These are phyloP conservation scores for Rhombomys opimus DNA, from an alignment of 2,113 vertebrate species.

Conservation along the genomic window DNA sequence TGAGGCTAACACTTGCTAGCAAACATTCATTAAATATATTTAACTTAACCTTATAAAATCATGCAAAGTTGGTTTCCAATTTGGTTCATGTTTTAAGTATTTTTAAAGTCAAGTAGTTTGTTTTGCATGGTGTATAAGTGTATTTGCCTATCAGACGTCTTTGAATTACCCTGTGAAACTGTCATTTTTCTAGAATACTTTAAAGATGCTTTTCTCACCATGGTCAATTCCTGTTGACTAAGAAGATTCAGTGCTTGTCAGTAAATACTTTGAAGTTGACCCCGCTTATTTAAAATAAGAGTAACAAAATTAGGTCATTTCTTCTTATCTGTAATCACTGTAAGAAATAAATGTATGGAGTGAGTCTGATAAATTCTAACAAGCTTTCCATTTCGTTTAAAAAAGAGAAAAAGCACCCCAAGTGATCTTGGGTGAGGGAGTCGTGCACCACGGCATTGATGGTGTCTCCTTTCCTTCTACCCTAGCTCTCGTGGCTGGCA, in stretches of 20 bases:
- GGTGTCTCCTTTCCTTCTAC: constrained; percentile 58
- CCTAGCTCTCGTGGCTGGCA: constrained; percentile 88
- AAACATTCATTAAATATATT: constrained; percentile 82
- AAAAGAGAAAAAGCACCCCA: constrained; percentile 62
- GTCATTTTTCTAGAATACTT: constrained; percentile 62
- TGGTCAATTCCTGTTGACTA: constrained; percentile 10
- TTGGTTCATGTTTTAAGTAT: constrained; percentile 85
- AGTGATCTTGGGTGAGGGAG: constrained; percentile 38
- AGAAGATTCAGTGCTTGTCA: constrained; percentile 20
- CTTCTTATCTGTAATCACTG: constrained; percentile 11
- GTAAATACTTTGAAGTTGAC: constrained; percentile 38
- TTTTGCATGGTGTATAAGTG: constrained; percentile 73
- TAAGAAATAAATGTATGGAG: not conserved
- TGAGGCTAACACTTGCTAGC: constrained; percentile 81
- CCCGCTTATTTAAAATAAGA: not conserved
- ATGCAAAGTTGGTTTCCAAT: constrained; percentile 76
- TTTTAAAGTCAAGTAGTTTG: constrained; percentile 80
- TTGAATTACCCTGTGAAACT: constrained; percentile 65
- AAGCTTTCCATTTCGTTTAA: constrained; percentile 44
- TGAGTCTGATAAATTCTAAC: constrained; percentile 58
- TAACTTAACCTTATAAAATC: constrained; percentile 81
- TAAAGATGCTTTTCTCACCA: constrained; percentile 40
- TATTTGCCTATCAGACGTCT: constrained; percentile 71
- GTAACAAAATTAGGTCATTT: constrained; percentile 26
- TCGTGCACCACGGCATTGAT: constrained; percentile 48